A percentile compares a stretch with the other conserved stretches of the same genome.
Evolutionary conservation across 2,113 vertebrate species (phyloP).

Genomic region (Pangasianodon gigas): DNA sequence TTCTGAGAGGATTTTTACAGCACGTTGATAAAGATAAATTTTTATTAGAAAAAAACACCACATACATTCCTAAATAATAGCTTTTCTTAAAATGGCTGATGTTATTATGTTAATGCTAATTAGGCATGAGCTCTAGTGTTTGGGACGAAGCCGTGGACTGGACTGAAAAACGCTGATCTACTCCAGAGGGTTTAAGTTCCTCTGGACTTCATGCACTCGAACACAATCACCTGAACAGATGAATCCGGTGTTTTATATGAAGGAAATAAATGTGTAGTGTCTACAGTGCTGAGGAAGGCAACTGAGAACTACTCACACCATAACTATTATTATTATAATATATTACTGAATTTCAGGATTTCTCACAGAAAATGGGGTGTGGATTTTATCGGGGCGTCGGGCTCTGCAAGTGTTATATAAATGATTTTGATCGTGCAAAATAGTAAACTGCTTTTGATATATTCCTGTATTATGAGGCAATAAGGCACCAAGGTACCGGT

Average conservation of each 20-base stretch:
- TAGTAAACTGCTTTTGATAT: not conserved
- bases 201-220: not conserved
- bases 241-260: constrained; percentile 26
- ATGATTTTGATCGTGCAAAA: not conserved
- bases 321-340: no score
- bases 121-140: not conserved
- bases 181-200: not conserved
- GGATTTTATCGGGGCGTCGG: not conserved
- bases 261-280: not conserved
- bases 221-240: not conserved
- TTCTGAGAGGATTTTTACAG: not conserved
- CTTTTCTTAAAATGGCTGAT: not conserved
- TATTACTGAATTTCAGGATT: not conserved
- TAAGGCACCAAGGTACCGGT: not conserved
- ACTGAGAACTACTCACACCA: not conserved
- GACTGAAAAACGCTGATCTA: not conserved
- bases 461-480: not conserved
- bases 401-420: not conserved
- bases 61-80: not conserved
- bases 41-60: not conserved
- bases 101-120: no score
- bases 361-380: not conserved
- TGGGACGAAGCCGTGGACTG: not conserved
- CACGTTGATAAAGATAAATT: not conserved
- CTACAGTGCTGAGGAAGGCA: not conserved